A percentile compares a stretch with the other conserved stretches of the same genome.
phyloP scores from a whole-genome alignment of 2,888 invertebrate species.

The Branchipolynoe longqiensis region DNA sequence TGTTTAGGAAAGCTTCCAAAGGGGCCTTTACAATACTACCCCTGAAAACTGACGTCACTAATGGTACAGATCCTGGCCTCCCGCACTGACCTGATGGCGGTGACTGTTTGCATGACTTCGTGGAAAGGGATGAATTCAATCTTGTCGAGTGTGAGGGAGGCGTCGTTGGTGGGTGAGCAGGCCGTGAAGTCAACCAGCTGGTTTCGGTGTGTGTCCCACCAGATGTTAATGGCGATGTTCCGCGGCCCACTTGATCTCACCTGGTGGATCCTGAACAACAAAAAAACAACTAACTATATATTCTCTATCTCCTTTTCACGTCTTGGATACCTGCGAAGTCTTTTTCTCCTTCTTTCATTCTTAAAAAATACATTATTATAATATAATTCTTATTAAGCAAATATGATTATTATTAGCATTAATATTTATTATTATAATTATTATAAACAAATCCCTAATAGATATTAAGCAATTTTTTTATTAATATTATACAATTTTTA shows the following conservation, averaged over 20 bases:
- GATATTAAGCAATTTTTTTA: too few species aligned
- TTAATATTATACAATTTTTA: too few species aligned
- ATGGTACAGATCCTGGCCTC: not conserved
- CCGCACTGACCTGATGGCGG: constrained; percentile 59
- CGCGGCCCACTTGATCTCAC: constrained; percentile 76
- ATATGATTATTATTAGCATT: too few species aligned
- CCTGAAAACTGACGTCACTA: not conserved
- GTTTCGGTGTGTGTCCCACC: constrained; percentile 76
- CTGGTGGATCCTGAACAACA: constrained; percentile 79
- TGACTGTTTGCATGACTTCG: constrained; percentile 60
- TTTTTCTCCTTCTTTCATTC: too few species aligned
- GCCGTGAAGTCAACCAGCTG: constrained; percentile 67
- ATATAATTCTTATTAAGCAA: too few species aligned
- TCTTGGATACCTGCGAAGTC: too few species aligned
- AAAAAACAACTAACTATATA: not conserved
- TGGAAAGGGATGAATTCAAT: constrained; percentile 70
- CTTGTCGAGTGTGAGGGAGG: constrained; percentile 69
- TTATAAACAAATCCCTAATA: too few species aligned
- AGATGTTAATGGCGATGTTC: constrained; percentile 79
- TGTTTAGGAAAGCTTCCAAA: too few species aligned
- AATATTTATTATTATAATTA: too few species aligned
- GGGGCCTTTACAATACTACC: too few species aligned
- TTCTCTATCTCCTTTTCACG: too few species aligned
- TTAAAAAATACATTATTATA: too few species aligned
- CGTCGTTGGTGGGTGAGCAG: constrained; percentile 71